These are phyloP conservation scores for Spermophilus dauricus DNA, from an alignment of 2,113 vertebrate species.

Conservation along the genomic window DNA sequence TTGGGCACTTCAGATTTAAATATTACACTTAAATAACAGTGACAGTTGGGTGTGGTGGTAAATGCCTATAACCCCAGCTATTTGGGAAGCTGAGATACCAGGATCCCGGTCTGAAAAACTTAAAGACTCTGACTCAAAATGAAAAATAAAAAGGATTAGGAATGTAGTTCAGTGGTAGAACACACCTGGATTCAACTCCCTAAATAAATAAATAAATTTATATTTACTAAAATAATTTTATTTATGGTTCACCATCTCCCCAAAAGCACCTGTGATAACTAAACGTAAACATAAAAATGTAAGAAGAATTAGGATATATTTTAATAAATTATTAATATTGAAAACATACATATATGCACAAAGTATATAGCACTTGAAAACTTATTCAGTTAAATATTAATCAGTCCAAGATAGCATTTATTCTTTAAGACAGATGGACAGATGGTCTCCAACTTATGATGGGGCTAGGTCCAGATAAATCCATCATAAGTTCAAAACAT, in stretches of 20 bases:
- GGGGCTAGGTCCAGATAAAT: not conserved
- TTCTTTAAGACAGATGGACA: not conserved
- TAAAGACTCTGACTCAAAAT: too few species aligned
- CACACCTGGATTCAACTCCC: too few species aligned
- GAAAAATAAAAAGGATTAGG: too few species aligned
- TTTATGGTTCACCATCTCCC: not conserved
- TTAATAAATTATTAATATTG: constrained; percentile 1
- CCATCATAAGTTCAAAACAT: not conserved
- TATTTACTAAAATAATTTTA: constrained; percentile 24
- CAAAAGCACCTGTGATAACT: not conserved
- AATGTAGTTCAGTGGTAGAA: too few species aligned
- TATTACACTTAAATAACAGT: constrained; percentile 18
- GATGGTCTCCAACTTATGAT: not conserved
- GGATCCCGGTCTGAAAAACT: too few species aligned
- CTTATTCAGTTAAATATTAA: constrained; percentile 15
- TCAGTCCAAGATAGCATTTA: constrained; percentile 12
- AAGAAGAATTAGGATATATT: not conserved
- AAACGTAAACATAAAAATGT: not conserved
- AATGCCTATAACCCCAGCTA: too few species aligned
- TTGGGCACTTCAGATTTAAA: not conserved
- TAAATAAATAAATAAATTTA: not conserved
- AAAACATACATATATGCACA: not conserved
- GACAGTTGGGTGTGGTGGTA: too few species aligned
- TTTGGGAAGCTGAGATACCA: too few species aligned
- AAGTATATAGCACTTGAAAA: constrained; percentile 18